Conservation (phyloP, 2,797 vertebrate genomes). For the Lacerta viridis region DNA sequence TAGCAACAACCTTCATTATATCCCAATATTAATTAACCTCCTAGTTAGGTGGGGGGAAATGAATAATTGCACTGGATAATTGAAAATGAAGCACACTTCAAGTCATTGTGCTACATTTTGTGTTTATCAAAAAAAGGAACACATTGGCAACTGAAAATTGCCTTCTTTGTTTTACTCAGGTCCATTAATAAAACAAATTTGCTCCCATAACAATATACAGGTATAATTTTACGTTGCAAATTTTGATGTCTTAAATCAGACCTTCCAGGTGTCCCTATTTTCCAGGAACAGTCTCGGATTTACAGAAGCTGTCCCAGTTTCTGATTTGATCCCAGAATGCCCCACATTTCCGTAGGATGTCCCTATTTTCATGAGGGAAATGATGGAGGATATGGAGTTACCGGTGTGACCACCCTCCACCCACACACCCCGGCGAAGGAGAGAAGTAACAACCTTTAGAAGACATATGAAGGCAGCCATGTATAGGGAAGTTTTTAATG, state of each 20-base stretch:
- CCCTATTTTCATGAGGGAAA: too few relatives aligned
- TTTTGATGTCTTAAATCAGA: background rate
- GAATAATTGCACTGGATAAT: conserved; percentile 13
- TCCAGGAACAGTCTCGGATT: too few relatives aligned
- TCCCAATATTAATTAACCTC: conserved; percentile 26
- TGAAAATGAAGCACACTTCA: background rate
- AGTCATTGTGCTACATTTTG: background rate
- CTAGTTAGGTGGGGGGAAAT: conserved; percentile 8
- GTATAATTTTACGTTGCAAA: background rate
- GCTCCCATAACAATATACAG: background rate
- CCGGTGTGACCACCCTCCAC: too few relatives aligned
- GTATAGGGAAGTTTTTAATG: too few relatives aligned
- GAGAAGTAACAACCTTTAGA: too few relatives aligned
- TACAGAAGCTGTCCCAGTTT: too few relatives aligned
- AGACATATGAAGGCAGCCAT: too few relatives aligned
- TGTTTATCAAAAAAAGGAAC: conserved; percentile 17
- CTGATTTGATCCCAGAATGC: too few relatives aligned
- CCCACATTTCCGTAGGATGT: too few relatives aligned
- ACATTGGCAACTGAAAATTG: background rate
- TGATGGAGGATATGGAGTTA: too few relatives aligned
- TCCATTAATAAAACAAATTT: background rate
- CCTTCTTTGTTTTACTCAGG: background rate
- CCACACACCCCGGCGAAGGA: too few relatives aligned
- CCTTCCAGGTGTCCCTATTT: too few relatives aligned
- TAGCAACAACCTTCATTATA: conserved; percentile 12